Evolutionary conservation across 2,113 vertebrate species (phyloP).

Genomic region (Turnix velox): DNA sequence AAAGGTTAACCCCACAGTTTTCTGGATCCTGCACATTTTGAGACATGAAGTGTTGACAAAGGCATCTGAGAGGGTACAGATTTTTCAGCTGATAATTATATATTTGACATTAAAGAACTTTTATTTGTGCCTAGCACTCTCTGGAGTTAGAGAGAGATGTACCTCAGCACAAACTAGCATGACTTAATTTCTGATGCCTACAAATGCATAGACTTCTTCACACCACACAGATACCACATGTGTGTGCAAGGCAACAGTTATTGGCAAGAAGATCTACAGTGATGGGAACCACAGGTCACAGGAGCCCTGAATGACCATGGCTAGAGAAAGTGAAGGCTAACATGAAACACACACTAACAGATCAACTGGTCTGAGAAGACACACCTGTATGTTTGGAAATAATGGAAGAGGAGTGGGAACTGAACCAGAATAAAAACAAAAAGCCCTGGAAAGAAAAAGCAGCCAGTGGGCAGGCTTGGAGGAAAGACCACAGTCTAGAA

Average conservation of each 20-base stretch:
- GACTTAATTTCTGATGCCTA: not conserved
- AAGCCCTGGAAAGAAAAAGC: not conserved
- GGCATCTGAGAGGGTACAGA: not conserved
- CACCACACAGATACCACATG: not conserved
- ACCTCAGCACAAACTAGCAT: not conserved
- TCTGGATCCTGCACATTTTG: not conserved
- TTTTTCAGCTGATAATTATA: conserved; percentile 14
- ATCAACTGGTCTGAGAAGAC: not conserved
- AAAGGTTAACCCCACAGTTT: conserved; percentile 39
- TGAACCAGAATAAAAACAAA: not conserved
- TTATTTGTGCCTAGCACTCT: not conserved
- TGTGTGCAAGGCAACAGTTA: not conserved
- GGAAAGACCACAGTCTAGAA: not conserved
- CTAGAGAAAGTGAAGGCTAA: not conserved
- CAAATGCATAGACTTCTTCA: not conserved
- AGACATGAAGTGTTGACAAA: conserved; percentile 6
- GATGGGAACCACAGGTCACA: not conserved
- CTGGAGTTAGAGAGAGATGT: not conserved
- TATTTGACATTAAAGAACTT: not conserved
- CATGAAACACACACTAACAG: not conserved
- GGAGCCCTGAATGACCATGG: not conserved
- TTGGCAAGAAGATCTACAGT: not conserved
- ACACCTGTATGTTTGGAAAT: not conserved
- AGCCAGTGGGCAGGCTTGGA: not conserved
- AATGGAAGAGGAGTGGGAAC: not conserved